These are phyloP conservation scores for Rhodinocichla rosea DNA, from an alignment of 2,113 vertebrate genomes.

Conservation along the genomic window DNA sequence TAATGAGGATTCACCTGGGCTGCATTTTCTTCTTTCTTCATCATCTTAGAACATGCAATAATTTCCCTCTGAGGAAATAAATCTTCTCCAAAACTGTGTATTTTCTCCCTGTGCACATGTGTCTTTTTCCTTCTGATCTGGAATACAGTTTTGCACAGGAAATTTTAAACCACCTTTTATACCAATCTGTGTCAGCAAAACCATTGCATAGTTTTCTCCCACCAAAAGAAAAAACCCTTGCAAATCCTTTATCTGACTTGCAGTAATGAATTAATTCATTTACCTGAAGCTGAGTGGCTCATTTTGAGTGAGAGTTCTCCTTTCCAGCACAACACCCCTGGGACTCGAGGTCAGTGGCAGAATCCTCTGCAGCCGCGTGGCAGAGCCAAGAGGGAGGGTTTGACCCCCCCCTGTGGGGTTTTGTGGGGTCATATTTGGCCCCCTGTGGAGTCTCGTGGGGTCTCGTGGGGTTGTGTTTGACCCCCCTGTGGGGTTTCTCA, in stretches of 20 bases:
- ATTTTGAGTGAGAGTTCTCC: not conserved
- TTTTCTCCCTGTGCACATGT: not conserved
- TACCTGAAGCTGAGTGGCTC: not conserved
- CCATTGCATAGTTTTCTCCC: not conserved
- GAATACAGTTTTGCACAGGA: not conserved
- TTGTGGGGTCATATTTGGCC: too few species aligned
- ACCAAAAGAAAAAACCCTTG: not conserved
- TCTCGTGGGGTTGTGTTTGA: not conserved
- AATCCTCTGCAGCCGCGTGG: not conserved
- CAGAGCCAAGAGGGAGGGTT: not conserved
- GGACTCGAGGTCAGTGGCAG: not conserved
- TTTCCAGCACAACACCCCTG: rapidly evolving
- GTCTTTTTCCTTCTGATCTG: not conserved
- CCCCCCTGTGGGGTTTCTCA: rapidly evolving
- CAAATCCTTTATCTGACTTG: not conserved
- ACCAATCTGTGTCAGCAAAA: not conserved
- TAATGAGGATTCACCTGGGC: not conserved
- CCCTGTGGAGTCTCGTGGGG: too few species aligned
- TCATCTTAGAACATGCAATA: not conserved
- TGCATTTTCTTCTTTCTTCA: not conserved
- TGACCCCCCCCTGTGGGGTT: not conserved
- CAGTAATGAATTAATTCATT: rapidly evolving
- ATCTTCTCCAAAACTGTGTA: not conserved
- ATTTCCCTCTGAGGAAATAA: not conserved
- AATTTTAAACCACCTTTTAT: not conserved